Evolutionary conservation across 2,888 invertebrate genomes (phyloP), one percentile per base, ranked within the genome.

Genomic region (Druceiella hillmani): DNA sequence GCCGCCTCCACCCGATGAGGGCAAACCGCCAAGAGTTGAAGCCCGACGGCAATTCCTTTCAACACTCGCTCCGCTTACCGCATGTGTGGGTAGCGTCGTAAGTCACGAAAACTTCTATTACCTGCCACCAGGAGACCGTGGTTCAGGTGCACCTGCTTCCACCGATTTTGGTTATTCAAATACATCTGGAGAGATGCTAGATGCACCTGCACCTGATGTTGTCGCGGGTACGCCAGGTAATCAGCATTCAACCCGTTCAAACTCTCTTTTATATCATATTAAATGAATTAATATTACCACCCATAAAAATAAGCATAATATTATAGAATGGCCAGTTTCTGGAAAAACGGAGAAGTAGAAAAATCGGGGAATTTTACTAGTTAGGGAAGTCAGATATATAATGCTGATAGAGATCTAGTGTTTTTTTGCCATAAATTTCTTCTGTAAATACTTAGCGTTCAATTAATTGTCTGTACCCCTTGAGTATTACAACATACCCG

Each of bases 11-110:
- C n/a, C 4, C 27, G 11, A 27, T 5, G 5, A 27, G 11, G 27
- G n/a, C 27, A 7, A 27, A 5, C 53, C 76, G 64, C 56, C 75
- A 2, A 70, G 75, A 38, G 52, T 69, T 2, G 86, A 86, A 52
- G 76, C 82, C 1, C 75, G 86, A 27, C 76, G 84, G 38, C 88
- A 87, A 60, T 87, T 89, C 58, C 62, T 88, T 14, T 82, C 87
- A 0, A 86, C 84, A 1, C 58, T 88, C 39, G 86, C 87, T 0
- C 87, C 88, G 1, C 62, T 87, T 26, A 84, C 83, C 2, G 81
- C 87, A 2, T 88, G 88, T 53, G 87, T 86, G 6, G 77, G 80
- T 0, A 70, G 69, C 24, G 60, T 69, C 0, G 64, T 64, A 3
- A 67, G 68, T 33, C 67, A 68, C 48, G 70, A 70, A 43, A 67